Evolutionary conservation across 2,113 vertebrate genomes (phyloP).

Genomic region (Proterorhinus semilunaris): DNA sequence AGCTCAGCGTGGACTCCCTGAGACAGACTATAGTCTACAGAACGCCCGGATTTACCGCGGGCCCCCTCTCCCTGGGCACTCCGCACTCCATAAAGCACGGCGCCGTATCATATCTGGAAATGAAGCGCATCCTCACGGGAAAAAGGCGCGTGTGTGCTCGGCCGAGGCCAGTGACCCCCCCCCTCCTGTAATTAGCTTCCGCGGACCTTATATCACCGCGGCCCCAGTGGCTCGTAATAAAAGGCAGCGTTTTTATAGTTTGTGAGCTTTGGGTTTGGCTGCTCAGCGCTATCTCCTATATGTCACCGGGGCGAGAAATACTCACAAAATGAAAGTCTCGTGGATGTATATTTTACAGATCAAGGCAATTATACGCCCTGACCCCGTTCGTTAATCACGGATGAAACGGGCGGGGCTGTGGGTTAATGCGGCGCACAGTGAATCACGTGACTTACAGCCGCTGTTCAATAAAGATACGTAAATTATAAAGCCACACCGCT

Average conservation of each 20-base stretch:
- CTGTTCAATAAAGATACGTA: slow-evolving; percentile 1
- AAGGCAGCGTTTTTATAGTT: not conserved
- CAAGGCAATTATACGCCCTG: not conserved
- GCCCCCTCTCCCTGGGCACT: slow-evolving; percentile 28
- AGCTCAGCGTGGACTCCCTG: no score
- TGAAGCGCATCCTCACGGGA: slow-evolving; percentile 28
- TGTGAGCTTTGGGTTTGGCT: not conserved
- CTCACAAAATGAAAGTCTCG: not conserved
- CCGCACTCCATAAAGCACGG: slow-evolving; percentile 49
- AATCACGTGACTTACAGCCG: not conserved
- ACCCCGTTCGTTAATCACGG: not conserved
- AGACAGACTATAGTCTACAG: not conserved
- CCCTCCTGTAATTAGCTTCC: not conserved
- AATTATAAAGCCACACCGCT: not conserved
- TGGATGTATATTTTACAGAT: not conserved
- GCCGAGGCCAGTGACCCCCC: slow-evolving; percentile 9
- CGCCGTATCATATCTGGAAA: slow-evolving; percentile 47
- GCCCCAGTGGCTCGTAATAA: not conserved
- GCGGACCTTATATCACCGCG: not conserved
- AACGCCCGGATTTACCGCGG: slow-evolving; percentile 18
- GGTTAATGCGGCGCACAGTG: not conserved
- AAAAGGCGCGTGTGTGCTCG: not conserved
- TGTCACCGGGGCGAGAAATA: not conserved
- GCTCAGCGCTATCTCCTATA: slow-evolving; percentile 2
- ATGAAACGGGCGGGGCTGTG: not conserved